Evolutionary conservation across 1,140 invertebrate genomes (phyloP), one percentile per base, ranked within the genome.

Genomic region (Ips typographus): DNA sequence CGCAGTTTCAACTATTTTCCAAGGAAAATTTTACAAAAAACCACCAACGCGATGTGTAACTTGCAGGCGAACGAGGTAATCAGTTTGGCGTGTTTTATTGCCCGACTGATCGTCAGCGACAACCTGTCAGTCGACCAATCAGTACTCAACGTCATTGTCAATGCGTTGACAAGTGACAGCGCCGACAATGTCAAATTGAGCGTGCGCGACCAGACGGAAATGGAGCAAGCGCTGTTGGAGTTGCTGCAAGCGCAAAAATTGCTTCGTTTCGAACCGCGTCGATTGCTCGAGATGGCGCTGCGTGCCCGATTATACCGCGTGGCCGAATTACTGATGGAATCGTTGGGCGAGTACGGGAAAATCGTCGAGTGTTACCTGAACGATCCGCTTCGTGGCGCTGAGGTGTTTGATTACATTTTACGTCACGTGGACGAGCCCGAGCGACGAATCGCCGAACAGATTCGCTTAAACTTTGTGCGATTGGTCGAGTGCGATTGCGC

Each of bases 211-310:
- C 82, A 83, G 60, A 87, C 89, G 71, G 92, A 94, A 76, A 83
- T 91, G 57, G 92, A 96, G 78, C 91, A 91, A 74, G 90, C 92
- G 3, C 83, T 94, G 76, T 79, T 95, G 60, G 90, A 92, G 78
- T 80, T 95, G n/a, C 77, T 94, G 2, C 81, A 87, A 43, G 86
- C 86, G 22, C 88, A 90, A 53, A 90, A 89, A 71, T 75, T 93
- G 2, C 77, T 81, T 38, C 85, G 88, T 76, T 88, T 82, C 80
- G 79, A 76, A 62, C 75, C 74, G 42, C 78, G 79, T 47, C 77
- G 81, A 60, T 77, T 83, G 53, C 59, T 84, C 36, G 52, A 76
- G 4, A 69, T 82, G 63, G 82, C 83, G 0, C 73, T 82, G 44
- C 72, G 76, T 3, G 81, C 81, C 0, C 77, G 77, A 40, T 84